phyloP scores from a whole-genome alignment of 2,888 invertebrate genomes.

The Agapostemon virescens region DNA sequence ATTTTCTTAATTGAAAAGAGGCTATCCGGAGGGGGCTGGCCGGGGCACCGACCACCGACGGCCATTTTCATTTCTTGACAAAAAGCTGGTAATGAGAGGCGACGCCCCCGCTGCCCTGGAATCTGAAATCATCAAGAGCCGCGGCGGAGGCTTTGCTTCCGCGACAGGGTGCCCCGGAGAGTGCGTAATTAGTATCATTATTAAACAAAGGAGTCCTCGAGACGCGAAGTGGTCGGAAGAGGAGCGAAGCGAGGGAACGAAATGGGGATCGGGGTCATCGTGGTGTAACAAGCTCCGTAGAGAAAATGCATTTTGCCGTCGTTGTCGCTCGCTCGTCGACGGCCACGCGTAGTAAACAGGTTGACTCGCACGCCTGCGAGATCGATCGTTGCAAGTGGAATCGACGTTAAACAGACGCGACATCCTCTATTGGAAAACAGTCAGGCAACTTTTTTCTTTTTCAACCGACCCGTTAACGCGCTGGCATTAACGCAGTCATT shows the following conservation, averaged over 20 bases:
- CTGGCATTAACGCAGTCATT: conserved; percentile 45
- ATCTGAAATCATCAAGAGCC: conserved; percentile 35
- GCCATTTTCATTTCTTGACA: conserved; percentile 47
- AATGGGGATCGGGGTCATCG: conserved; percentile 3
- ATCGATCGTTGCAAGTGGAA: conserved; percentile 27
- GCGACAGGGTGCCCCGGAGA: neutral
- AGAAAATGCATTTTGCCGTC: neutral
- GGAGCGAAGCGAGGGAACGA: neutral
- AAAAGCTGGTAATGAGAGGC: conserved; percentile 46
- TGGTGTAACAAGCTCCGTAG: neutral
- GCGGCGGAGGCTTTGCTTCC: conserved; percentile 18
- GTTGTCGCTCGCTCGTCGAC: neutral
- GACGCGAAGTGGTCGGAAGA: neutral
- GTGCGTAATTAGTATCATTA: conserved; percentile 42
- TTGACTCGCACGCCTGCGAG: neutral
- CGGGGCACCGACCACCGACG: conserved; percentile 30
- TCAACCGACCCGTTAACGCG: conserved; percentile 38
- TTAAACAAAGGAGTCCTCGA: neutral
- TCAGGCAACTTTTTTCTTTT: conserved; percentile 50
- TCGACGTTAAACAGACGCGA: conserved; percentile 44
- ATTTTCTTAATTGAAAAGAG: conserved; percentile 58
- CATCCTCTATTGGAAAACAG: conserved; percentile 49
- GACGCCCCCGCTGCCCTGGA: neutral
- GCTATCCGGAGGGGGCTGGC: conserved; percentile 3
- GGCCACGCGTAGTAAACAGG: conserved; percentile 1